Conservation (phyloP, 2,888 invertebrate genomes). For the Sclerodermus sp. region DNA sequence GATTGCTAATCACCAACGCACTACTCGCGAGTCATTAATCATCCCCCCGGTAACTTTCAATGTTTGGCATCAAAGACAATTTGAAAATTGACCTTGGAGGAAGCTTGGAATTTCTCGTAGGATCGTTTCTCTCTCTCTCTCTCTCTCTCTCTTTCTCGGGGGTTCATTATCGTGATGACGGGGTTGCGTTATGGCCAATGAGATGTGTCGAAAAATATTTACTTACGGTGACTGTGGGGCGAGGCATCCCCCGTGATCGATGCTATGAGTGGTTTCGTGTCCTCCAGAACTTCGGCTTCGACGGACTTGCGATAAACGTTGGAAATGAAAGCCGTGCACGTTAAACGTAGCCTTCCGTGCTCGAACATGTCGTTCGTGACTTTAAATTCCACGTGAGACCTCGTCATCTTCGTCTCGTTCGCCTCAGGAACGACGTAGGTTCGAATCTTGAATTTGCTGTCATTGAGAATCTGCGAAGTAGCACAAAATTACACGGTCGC, state of each 20-base stretch:
- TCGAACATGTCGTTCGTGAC: constrained; percentile 44
- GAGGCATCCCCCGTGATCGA: constrained; percentile 53
- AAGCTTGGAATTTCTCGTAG: too few relatives aligned
- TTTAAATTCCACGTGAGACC: constrained; percentile 43
- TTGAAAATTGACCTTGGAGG: too few relatives aligned
- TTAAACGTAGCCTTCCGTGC: constrained; percentile 40
- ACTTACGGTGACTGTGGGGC: constrained; percentile 50
- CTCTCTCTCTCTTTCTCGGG: too few relatives aligned
- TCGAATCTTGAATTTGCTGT: constrained; percentile 30
- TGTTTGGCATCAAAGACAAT: too few relatives aligned
- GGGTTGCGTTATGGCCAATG: too few relatives aligned
- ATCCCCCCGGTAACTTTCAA: too few relatives aligned
- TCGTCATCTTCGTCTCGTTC: constrained; percentile 33
- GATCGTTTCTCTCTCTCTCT: too few relatives aligned
- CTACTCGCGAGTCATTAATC: too few relatives aligned
- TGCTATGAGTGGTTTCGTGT: constrained; percentile 45
- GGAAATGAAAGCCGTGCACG: constrained; percentile 46
- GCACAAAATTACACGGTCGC: too few relatives aligned
- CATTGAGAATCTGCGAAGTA: constrained; percentile 41
- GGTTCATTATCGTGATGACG: too few relatives aligned
- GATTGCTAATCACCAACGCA: too few relatives aligned
- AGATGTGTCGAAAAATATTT: too few relatives aligned
- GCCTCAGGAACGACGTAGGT: constrained; percentile 18
- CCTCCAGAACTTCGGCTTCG: constrained; percentile 45
- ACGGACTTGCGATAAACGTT: constrained; percentile 45